phyloP scores from a whole-genome alignment of 2,113 vertebrate genomes.

The Butorides virescens region DNA sequence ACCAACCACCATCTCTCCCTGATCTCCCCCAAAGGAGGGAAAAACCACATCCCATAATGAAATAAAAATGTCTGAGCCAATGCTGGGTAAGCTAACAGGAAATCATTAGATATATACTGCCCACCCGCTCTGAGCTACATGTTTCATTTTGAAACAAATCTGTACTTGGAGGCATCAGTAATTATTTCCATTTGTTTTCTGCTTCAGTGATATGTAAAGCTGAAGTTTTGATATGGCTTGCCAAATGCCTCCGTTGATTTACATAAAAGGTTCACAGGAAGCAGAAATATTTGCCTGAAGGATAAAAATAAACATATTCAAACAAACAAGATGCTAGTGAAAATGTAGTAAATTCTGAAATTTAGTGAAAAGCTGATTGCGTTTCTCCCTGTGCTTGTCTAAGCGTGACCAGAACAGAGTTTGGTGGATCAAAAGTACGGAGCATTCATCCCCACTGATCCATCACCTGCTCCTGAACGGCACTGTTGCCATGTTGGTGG shows the following conservation, averaged over 20 bases:
- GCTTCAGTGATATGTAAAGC: slow-evolving; percentile 47
- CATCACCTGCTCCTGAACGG: neutral
- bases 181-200: slow-evolving; percentile 57
- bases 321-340: slow-evolving; percentile 12
- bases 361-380: neutral
- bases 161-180: slow-evolving; percentile 30
- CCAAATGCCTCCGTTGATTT: slow-evolving; percentile 49
- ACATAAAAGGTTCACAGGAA: slow-evolving; percentile 36
- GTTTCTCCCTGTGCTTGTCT: neutral
- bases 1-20: neutral
- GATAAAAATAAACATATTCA: slow-evolving; percentile 56
- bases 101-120: neutral
- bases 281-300: slow-evolving; percentile 54
- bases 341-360: neutral
- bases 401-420: neutral
- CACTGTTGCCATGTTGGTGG: neutral
- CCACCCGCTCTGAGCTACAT: neutral
- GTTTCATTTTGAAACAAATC: slow-evolving; percentile 18
- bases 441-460: neutral
- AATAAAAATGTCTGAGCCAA: neutral
- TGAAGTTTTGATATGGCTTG: slow-evolving; percentile 39
- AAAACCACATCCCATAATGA: neutral
- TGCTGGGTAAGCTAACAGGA: neutral
- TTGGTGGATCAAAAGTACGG: neutral
- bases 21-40: neutral